A percentile compares a stretch with the other conserved stretches of the same genome.
These are phyloP conservation scores for Anthrax anthrax DNA, from an alignment of 2,888 invertebrate genomes.

Conservation along the genomic window DNA sequence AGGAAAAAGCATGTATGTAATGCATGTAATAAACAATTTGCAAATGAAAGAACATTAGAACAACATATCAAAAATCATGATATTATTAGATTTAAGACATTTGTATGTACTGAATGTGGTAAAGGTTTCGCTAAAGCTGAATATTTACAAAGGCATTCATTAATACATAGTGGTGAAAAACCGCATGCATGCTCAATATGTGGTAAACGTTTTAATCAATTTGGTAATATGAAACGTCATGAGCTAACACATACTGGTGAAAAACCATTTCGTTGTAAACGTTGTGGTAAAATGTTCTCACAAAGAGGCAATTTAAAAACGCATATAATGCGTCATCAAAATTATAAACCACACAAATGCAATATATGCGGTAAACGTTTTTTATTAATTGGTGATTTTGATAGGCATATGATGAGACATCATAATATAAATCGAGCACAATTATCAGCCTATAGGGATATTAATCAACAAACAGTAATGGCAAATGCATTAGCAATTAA, in stretches of 20 bases:
- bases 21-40: conserved; percentile 29
- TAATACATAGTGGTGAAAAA: conserved; percentile 33
- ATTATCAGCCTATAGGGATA: neutral
- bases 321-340: conserved; percentile 30
- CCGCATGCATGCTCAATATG: conserved; percentile 32
- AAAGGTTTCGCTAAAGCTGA: conserved; percentile 33
- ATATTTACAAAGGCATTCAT: conserved; percentile 31
- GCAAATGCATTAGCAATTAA: too few species aligned
- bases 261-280: conserved; percentile 31
- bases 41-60: conserved; percentile 29
- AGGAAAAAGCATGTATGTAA: conserved; percentile 15
- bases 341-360: conserved; percentile 11
- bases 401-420: neutral
- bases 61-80: conserved; percentile 32
- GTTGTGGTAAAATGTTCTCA: conserved; percentile 30
- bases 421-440: neutral
- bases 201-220: conserved; percentile 31
- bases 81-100: conserved; percentile 27
- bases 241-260: conserved; percentile 32
- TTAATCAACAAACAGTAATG: too few species aligned
- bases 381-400: neutral
- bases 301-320: conserved; percentile 32
- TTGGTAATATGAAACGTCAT: conserved; percentile 33
- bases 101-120: conserved; percentile 27
- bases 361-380: neutral